These are phyloP conservation scores for Maniola jurtina DNA, from an alignment of 1,140 invertebrate species.

Conservation along the genomic window DNA sequence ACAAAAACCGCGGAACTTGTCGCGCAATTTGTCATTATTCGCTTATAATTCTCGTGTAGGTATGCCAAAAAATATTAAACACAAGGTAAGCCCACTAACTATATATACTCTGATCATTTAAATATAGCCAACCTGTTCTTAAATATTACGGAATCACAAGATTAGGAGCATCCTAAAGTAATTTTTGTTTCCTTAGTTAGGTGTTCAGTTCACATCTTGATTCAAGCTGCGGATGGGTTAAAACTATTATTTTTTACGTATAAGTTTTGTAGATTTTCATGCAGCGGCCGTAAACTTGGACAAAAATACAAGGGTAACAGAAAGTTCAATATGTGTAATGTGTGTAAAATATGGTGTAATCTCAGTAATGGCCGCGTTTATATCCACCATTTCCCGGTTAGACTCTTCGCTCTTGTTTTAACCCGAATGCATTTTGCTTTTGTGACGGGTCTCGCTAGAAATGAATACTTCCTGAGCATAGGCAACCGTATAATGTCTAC, in stretches of 20 bases:
- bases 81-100: conserved; percentile 28
- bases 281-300: background rate
- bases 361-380: conserved; percentile 52
- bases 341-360: conserved; percentile 45
- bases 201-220: too few relatives aligned
- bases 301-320: conserved; percentile 12
- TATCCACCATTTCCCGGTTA: conserved; percentile 48
- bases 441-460: conserved; percentile 39
- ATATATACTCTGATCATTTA: background rate
- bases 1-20: conserved; percentile 49
- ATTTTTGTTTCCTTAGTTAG: too few relatives aligned
- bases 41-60: conserved; percentile 22
- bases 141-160: too few relatives aligned
- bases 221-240: too few relatives aligned
- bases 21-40: conserved; percentile 42
- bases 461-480: conserved; percentile 56
- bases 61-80: conserved; percentile 39
- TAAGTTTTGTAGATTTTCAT: too few relatives aligned
- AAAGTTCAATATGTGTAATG: too few relatives aligned
- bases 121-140: too few relatives aligned
- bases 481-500: conserved; percentile 45
- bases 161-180: too few relatives aligned
- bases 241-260: too few relatives aligned
- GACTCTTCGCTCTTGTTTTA: conserved; percentile 42
- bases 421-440: conserved; percentile 64